These are phyloP conservation scores for Dolichomitus sp. DNA, from an alignment of 2,888 invertebrate species.

Conservation along the genomic window DNA sequence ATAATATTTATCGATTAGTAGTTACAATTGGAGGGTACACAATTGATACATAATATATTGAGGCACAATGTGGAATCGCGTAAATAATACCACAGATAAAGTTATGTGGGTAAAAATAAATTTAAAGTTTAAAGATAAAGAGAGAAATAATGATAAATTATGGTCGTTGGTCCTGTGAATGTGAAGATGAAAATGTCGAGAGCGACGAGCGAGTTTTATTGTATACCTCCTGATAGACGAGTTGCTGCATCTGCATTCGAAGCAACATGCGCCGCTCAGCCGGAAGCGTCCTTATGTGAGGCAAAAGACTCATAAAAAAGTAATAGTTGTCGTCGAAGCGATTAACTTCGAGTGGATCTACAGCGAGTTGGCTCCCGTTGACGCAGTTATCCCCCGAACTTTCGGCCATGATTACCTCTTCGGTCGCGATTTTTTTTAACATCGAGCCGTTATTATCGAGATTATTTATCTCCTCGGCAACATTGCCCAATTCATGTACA, in stretches of 20 bases:
- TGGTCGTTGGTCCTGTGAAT: not conserved
- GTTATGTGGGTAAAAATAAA: no score
- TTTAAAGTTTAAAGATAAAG: no score
- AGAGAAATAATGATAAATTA: no score
- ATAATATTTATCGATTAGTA: not conserved
- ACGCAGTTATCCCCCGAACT: constrained; percentile 74
- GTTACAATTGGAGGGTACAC: not conserved
- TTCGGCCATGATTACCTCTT: constrained; percentile 78
- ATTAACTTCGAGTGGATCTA: constrained; percentile 77
- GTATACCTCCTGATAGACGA: constrained; percentile 84
- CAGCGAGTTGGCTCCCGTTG: constrained; percentile 44
- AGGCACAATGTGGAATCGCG: not conserved
- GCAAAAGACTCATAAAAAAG: constrained; percentile 85
- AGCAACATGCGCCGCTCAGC: constrained; percentile 83
- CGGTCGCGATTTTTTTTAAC: constrained; percentile 74
- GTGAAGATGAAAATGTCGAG: constrained; percentile 54
- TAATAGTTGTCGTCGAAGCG: constrained; percentile 85
- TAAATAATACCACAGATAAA: not conserved
- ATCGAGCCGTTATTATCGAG: constrained; percentile 77
- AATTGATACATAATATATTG: not conserved
- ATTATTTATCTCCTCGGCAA: not conserved
- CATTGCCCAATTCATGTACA: not conserved
- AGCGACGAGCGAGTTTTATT: constrained; percentile 69
- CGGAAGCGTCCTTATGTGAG: constrained; percentile 82
- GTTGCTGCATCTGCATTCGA: constrained; percentile 84